Conservation (phyloP, 2,113 vertebrate genomes). For the Amphiprion percula region DNA sequence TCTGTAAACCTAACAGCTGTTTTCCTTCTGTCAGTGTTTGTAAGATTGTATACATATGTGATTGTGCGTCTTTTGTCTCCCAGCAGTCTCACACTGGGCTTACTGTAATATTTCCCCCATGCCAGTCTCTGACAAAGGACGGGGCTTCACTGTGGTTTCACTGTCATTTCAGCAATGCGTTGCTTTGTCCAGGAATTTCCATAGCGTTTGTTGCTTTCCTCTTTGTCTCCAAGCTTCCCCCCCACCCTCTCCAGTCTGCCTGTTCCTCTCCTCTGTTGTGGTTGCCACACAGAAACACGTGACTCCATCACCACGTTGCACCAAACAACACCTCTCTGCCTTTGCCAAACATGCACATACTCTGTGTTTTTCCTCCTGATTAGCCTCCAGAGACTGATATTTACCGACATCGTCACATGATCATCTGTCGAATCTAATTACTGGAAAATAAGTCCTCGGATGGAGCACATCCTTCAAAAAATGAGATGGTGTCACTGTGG, state of each 20-base stretch:
- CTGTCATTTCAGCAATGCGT: conserved; percentile 29
- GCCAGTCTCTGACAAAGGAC: conserved; percentile 21
- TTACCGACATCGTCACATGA: conserved; percentile 19
- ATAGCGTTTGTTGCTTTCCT: conserved; percentile 35
- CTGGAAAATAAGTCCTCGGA: neutral
- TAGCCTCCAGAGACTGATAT: conserved; percentile 4
- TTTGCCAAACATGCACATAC: conserved; percentile 5
- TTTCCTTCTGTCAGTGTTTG: neutral
- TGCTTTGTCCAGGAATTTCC: conserved; percentile 50
- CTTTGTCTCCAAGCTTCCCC: conserved; percentile 15
- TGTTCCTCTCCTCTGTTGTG: conserved; percentile 39
- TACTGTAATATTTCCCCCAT: conserved; percentile 13
- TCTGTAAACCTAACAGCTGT: neutral
- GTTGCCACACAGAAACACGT: neutral
- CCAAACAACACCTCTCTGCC: conserved; percentile 6
- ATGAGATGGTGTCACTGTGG: conserved; percentile 2
- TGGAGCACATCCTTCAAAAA: neutral
- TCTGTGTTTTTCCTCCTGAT: conserved; percentile 24
- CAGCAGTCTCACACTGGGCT: neutral
- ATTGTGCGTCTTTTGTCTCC: neutral
- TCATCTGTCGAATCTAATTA: conserved; percentile 23
- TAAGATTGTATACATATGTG: neutral
- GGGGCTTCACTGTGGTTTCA: conserved; percentile 19
- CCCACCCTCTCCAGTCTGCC: neutral
- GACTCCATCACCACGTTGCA: neutral